These are phyloP conservation scores for Uria aalge DNA, from an alignment of 2,113 vertebrate species.

Conservation along the genomic window DNA sequence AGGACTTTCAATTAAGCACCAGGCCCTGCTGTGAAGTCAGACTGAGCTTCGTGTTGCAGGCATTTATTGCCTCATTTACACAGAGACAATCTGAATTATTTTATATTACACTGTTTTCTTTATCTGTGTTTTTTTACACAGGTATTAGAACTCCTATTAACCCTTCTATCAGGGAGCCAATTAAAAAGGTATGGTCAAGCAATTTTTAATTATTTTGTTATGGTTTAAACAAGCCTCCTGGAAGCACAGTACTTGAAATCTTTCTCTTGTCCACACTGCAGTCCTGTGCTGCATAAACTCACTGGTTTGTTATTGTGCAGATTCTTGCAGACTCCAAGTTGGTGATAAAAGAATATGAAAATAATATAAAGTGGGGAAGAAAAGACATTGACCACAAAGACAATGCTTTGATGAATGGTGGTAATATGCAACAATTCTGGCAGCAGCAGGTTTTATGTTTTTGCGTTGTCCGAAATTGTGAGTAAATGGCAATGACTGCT, in stretches of 20 bases:
- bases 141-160: slow-evolving; percentile 53
- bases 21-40: slow-evolving; percentile 65
- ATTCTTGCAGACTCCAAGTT: neutral
- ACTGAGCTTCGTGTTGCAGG: slow-evolving; percentile 32
- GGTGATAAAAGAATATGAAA: slow-evolving; percentile 12
- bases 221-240: neutral
- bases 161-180: slow-evolving; percentile 39
- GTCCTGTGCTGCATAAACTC: neutral
- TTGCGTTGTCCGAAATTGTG: neutral
- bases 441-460: neutral
- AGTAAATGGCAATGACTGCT: neutral
- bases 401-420: neutral
- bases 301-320: neutral
- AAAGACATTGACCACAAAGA: neutral
- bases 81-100: slow-evolving; percentile 56
- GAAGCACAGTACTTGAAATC: neutral
- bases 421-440: slow-evolving; percentile 16
- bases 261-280: neutral
- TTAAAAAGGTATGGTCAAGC: slow-evolving; percentile 47
- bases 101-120: slow-evolving; percentile 44
- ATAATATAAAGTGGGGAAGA: neutral
- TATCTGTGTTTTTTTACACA: slow-evolving; percentile 15
- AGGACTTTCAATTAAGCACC: slow-evolving; percentile 68
- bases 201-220: slow-evolving; percentile 36
- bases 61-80: slow-evolving; percentile 68